Percentiles rank a stretch among this genome's conserved stretches.
phyloP scores from a whole-genome alignment of 2,888 invertebrate species.

The Amphipoea lucens region DNA sequence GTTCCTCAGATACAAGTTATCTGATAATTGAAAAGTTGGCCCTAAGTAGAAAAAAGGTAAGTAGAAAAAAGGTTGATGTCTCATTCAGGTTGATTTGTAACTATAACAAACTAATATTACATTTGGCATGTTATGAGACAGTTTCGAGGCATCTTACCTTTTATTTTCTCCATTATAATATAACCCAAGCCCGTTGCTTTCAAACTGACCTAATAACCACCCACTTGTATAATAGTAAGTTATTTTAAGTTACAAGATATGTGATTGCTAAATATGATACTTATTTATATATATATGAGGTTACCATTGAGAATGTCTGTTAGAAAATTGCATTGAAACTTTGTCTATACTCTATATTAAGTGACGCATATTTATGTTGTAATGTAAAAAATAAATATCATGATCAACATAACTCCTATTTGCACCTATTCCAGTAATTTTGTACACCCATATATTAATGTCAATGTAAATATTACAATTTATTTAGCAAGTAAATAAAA shows the following conservation, averaged over 20 bases:
- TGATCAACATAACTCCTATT: not conserved
- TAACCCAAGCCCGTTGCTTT: not conserved
- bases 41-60: too few species aligned
- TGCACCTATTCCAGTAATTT: not conserved
- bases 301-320: slow-evolving; percentile 4
- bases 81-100: not conserved
- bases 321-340: not conserved
- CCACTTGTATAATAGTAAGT: not conserved
- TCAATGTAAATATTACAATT: slow-evolving; percentile 41
- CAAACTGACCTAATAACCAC: not conserved
- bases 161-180: not conserved
- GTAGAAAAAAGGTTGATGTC: not conserved
- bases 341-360: not conserved
- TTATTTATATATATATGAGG: slow-evolving; percentile 15
- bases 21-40: not conserved
- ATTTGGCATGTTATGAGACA: not conserved
- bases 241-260: not conserved
- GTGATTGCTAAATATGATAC: slow-evolving; percentile 1
- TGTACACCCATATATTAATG: slow-evolving; percentile 8
- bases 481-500: slow-evolving; percentile 21
- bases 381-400: not conserved
- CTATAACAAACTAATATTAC: not conserved
- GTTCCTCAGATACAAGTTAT: not conserved
- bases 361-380: not conserved
- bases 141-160: slow-evolving; percentile 1